Evolutionary conservation across 2,888 invertebrate species (phyloP).

Genomic region (Marasmarcha lunaedactyla): DNA sequence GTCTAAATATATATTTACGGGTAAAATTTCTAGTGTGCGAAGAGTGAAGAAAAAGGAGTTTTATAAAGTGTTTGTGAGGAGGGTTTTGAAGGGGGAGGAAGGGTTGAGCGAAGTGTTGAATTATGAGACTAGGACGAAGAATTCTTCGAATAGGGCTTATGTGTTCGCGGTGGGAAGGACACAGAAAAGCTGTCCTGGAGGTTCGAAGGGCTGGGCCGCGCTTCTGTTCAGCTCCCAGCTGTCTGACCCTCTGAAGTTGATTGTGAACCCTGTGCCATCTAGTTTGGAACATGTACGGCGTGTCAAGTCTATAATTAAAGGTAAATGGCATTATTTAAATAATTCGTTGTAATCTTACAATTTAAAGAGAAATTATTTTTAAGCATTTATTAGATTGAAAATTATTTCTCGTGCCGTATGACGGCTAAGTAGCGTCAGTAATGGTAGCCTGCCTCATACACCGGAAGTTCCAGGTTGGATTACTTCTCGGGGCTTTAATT

Average conservation of each 20-base stretch:
- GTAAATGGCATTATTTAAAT: constrained; percentile 38
- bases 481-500: too few relatives aligned
- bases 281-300: constrained; percentile 49
- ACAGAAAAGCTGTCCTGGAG: constrained; percentile 25
- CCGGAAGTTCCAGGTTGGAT: too few relatives aligned
- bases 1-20: constrained; percentile 62
- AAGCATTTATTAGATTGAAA: too few relatives aligned
- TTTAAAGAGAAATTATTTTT: too few relatives aligned
- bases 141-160: constrained; percentile 51
- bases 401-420: too few relatives aligned
- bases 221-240: constrained; percentile 39
- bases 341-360: too few relatives aligned
- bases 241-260: constrained; percentile 39
- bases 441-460: too few relatives aligned
- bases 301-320: constrained; percentile 57
- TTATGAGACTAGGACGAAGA: constrained; percentile 49
- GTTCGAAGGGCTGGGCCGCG: constrained; percentile 39
- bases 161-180: constrained; percentile 47
- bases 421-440: too few relatives aligned
- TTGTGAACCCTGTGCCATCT: constrained; percentile 54
- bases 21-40: constrained; percentile 55
- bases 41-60: constrained; percentile 34
- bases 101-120: constrained; percentile 54
- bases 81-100: constrained; percentile 57
- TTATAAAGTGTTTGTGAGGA: constrained; percentile 57